Percentiles rank a stretch among this genome's conserved stretches.
Evolutionary conservation across 2,113 vertebrate species (phyloP).

Genomic region (Cyprinus carpio): DNA sequence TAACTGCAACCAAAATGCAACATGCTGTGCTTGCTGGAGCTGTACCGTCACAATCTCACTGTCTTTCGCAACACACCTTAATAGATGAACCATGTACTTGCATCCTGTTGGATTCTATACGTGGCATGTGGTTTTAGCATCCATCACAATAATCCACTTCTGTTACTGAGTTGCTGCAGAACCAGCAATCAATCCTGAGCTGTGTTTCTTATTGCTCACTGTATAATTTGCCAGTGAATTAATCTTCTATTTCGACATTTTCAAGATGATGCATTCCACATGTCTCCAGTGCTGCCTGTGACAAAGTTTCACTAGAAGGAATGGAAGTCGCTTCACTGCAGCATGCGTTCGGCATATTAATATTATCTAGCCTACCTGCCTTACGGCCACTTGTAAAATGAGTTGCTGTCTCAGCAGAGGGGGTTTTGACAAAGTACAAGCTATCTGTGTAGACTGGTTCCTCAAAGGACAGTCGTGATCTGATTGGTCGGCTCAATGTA

Average conservation of each 20-base stretch:
- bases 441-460: neutral
- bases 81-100: neutral
- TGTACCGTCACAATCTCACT: neutral
- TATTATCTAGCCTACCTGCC: neutral
- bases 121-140: neutral
- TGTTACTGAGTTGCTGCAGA: slow-evolving; percentile 3
- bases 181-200: neutral
- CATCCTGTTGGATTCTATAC: neutral
- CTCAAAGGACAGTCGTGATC: neutral
- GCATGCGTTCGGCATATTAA: neutral
- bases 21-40: neutral
- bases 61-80: neutral
- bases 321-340: neutral
- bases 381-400: neutral
- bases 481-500: neutral
- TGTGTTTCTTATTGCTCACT: neutral
- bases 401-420: slow-evolving; percentile 17
- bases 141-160: slow-evolving; percentile 4
- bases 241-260: slow-evolving; percentile 13
- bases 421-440: neutral
- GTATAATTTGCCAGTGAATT: neutral
- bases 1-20: neutral
- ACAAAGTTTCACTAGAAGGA: slow-evolving; percentile 28
- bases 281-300: neutral
- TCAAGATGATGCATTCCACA: neutral